phyloP scores from a whole-genome alignment of 1,140 invertebrate species.

The Sitodiplosis mosellana region DNA sequence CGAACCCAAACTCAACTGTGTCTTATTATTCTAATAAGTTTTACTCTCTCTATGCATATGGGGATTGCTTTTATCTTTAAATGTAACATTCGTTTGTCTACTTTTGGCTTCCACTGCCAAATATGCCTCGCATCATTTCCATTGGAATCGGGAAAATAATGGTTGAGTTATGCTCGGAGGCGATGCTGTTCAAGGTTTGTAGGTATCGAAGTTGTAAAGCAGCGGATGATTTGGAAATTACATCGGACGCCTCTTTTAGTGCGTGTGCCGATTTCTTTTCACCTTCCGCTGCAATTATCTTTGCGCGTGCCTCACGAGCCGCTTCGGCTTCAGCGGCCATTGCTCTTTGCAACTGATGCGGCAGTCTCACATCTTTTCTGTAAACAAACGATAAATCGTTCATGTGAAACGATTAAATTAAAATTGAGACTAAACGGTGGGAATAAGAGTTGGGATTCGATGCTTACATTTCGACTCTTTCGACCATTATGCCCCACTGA shows the following conservation, averaged over 20 bases:
- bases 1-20: background rate
- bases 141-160: constrained; percentile 92
- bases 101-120: background rate
- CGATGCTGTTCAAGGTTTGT: constrained; percentile 82
- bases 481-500: constrained; percentile 85
- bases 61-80: background rate
- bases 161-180: constrained; percentile 90
- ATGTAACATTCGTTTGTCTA: background rate
- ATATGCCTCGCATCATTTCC: constrained; percentile 29
- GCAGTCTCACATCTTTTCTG: constrained; percentile 78
- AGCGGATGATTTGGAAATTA: constrained; percentile 66
- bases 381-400: constrained; percentile 8
- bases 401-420: background rate
- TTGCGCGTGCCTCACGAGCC: constrained; percentile 47
- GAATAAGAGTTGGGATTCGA: background rate
- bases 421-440: background rate
- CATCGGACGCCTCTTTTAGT: constrained; percentile 75
- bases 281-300: constrained; percentile 60
- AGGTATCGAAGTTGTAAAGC: constrained; percentile 46
- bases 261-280: constrained; percentile 77
- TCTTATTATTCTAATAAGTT: background rate
- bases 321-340: constrained; percentile 83
- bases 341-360: constrained; percentile 61
- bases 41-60: background rate
- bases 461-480: constrained; percentile 75